Evolutionary conservation across 2,888 invertebrate genomes (phyloP).

Genomic region (Eupithecia abbreviata): DNA sequence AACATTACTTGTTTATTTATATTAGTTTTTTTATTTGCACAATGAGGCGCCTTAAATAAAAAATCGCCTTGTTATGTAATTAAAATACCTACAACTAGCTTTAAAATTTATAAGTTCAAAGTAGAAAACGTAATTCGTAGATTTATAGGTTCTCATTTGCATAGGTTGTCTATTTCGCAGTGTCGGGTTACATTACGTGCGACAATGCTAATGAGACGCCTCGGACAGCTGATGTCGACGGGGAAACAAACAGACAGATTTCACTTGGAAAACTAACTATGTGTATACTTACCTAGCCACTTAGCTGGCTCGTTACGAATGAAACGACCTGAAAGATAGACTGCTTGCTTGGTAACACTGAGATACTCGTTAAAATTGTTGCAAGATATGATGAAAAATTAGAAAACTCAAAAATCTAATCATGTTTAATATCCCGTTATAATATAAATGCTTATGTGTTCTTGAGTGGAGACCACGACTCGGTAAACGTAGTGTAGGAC

Average conservation of each 20-base stretch:
- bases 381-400: neutral
- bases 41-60: neutral
- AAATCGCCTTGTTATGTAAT: neutral
- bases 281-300: conserved; percentile 4
- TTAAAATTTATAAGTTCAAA: neutral
- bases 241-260: conserved; percentile 34
- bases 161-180: conserved; percentile 8
- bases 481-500: too few species aligned
- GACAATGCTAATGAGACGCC: conserved; percentile 62
- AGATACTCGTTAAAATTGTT: neutral
- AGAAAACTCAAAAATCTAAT: too few species aligned
- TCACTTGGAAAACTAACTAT: conserved; percentile 25
- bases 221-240: conserved; percentile 53
- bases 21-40: too few species aligned
- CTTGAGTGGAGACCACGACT: too few species aligned
- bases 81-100: neutral
- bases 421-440: too few species aligned
- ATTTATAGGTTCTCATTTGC: conserved; percentile 10
- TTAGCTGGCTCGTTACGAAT: conserved; percentile 19
- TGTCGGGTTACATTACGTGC: conserved; percentile 20
- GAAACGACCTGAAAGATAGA: neutral
- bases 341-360: neutral
- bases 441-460: too few species aligned
- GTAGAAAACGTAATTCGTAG: neutral
- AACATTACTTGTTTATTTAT: too few species aligned